These are phyloP conservation scores for Nasonia giraulti DNA, from an alignment of 1,140 invertebrate genomes.

Conservation along the genomic window DNA sequence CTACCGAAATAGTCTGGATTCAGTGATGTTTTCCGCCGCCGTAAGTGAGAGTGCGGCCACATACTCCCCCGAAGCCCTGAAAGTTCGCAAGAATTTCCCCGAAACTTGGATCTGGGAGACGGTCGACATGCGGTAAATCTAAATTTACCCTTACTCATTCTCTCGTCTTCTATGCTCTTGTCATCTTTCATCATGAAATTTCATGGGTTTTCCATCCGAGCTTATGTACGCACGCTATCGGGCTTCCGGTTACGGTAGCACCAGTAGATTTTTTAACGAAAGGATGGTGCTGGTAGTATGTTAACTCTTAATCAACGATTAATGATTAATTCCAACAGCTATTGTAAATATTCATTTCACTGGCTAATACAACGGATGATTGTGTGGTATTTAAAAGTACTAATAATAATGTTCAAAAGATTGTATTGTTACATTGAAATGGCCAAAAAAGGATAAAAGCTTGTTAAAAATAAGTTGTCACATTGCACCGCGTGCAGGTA, in stretches of 20 bases:
- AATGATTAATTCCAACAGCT: background rate
- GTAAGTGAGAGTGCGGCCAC: constrained; percentile 61
- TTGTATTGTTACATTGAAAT: no score
- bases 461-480: no score
- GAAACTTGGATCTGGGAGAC: constrained; percentile 81
- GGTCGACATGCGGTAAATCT: constrained; percentile 75
- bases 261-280: background rate
- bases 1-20: constrained; percentile 74
- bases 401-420: background rate
- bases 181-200: constrained; percentile 24
- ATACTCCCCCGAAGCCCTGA: constrained; percentile 68
- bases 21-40: constrained; percentile 62
- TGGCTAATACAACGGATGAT: background rate
- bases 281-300: background rate
- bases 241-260: constrained; percentile 38
- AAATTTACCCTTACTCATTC: constrained; percentile 34
- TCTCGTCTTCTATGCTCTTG: background rate
- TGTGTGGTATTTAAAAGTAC: background rate
- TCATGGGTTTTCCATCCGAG: constrained; percentile 23
- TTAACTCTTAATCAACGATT: background rate
- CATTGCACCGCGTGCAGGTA: no score
- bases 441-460: no score
- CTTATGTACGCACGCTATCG: constrained; percentile 24
- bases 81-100: constrained; percentile 78
- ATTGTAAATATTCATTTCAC: background rate